A percentile compares a stretch with the other conserved stretches of the same genome.
Conservation (phyloP, 2,797 vertebrate species). For the Galago senegalensis region DNA sequence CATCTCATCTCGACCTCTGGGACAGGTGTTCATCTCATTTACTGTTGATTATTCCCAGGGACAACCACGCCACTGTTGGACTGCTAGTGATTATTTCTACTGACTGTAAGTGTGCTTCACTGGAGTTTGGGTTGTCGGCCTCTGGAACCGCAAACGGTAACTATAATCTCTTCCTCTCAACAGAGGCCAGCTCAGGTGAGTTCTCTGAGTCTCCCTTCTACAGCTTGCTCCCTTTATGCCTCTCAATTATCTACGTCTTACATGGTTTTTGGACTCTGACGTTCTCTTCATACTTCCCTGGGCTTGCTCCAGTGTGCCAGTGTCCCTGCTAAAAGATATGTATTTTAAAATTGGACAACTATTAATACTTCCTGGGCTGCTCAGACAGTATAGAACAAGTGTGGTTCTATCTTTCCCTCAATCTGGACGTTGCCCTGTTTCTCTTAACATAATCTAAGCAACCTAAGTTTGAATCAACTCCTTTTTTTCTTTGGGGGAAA, state of each 20-base stretch:
- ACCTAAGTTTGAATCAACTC: slow-evolving; percentile 44
- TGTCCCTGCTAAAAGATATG: neutral
- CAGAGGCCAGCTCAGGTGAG: neutral
- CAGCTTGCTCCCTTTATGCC: neutral
- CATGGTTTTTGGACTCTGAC: neutral
- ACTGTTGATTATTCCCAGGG: neutral
- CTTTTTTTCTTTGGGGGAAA: neutral
- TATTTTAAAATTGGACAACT: neutral
- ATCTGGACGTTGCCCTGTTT: slow-evolving; percentile 13
- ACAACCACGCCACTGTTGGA: neutral
- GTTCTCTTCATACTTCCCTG: neutral
- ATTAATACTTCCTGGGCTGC: neutral
- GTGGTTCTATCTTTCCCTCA: neutral
- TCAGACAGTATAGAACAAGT: neutral
- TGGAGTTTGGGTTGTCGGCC: neutral
- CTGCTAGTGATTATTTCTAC: neutral
- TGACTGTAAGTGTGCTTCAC: neutral
- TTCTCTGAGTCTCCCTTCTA: neutral
- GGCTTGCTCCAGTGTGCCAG: neutral
- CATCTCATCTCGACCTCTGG: neutral
- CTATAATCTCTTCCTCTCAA: neutral
- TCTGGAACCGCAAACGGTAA: neutral
- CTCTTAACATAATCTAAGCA: neutral
- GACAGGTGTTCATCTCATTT: neutral
- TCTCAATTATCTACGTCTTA: neutral